A percentile compares a stretch with the other conserved stretches of the same genome.
These are phyloP conservation scores for Criorhina ranunculi DNA, from an alignment of 2,888 invertebrate species.

Conservation along the genomic window DNA sequence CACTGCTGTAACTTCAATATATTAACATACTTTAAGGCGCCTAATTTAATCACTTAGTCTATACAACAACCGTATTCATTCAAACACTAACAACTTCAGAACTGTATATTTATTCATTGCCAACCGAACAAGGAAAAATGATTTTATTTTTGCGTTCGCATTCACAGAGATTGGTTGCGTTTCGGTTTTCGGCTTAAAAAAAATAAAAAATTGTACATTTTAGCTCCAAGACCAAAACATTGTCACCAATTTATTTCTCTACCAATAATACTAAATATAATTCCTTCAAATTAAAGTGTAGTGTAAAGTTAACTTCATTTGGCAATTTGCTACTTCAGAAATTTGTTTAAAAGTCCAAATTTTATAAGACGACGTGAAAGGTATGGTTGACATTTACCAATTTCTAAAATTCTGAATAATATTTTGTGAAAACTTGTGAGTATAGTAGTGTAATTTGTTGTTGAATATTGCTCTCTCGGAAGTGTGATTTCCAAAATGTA, in stretches of 20 bases:
- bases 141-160: conserved; percentile 23
- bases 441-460: not conserved
- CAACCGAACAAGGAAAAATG: conserved; percentile 1
- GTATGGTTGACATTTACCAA: not conserved
- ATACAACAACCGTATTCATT: not conserved
- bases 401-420: not conserved
- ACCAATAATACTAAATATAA: not conserved
- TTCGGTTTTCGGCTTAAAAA: conserved; percentile 27
- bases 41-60: not conserved
- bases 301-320: not conserved
- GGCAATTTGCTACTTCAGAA: not conserved
- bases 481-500: not conserved
- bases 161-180: conserved; percentile 7
- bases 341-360: not conserved
- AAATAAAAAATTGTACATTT: conserved; percentile 17
- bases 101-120: not conserved
- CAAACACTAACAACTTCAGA: conserved; percentile 11
- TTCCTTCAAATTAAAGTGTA: not conserved
- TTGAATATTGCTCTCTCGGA: not conserved
- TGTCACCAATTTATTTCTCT: not conserved
- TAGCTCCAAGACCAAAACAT: not conserved
- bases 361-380: not conserved
- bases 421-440: not conserved
- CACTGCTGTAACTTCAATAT: not conserved
- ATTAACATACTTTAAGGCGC: not conserved